Percentiles rank a stretch among this genome's conserved stretches.
phyloP scores from a whole-genome alignment of 2,113 vertebrate genomes.

The Cottus gobio region DNA sequence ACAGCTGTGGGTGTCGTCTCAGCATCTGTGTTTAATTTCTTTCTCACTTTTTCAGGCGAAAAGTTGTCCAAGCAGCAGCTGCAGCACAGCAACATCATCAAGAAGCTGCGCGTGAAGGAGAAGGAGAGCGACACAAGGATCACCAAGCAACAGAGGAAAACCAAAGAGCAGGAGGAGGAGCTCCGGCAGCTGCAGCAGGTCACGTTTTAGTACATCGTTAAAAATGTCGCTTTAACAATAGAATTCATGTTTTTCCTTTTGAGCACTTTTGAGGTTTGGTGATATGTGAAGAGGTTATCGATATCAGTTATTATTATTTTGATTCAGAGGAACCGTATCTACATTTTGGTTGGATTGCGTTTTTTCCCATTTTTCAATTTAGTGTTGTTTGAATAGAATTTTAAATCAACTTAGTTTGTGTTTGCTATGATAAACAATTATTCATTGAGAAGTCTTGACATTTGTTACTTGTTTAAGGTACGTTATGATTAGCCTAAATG shows the following conservation, averaged over 20 bases:
- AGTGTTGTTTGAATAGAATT: not conserved
- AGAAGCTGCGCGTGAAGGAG: slow-evolving; percentile 95
- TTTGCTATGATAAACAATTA: not conserved
- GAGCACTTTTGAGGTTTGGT: not conserved
- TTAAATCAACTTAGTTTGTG: too few species aligned
- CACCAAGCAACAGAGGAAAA: slow-evolving; percentile 89
- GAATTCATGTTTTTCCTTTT: not conserved
- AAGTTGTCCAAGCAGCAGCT: slow-evolving; percentile 98
- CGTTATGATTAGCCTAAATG: not conserved
- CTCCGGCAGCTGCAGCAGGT: slow-evolving; percentile 92
- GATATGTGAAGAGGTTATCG: not conserved
- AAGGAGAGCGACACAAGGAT: slow-evolving; percentile 90
- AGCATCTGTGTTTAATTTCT: slow-evolving; percentile 1
- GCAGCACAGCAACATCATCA: slow-evolving; percentile 97
- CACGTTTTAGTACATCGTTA: not conserved
- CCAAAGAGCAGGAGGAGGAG: slow-evolving; percentile 93
- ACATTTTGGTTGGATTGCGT: not conserved
- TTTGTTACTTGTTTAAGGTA: too few species aligned
- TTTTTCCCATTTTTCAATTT: too few species aligned
- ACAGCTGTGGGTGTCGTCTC: not conserved
- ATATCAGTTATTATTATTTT: not conserved
- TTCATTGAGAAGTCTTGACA: not conserved
- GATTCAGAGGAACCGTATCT: not conserved
- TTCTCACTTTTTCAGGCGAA: slow-evolving; percentile 85
- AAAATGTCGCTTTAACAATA: not conserved